Conservation (phyloP, 2,888 invertebrate species). For the Neoascia interrupta region DNA sequence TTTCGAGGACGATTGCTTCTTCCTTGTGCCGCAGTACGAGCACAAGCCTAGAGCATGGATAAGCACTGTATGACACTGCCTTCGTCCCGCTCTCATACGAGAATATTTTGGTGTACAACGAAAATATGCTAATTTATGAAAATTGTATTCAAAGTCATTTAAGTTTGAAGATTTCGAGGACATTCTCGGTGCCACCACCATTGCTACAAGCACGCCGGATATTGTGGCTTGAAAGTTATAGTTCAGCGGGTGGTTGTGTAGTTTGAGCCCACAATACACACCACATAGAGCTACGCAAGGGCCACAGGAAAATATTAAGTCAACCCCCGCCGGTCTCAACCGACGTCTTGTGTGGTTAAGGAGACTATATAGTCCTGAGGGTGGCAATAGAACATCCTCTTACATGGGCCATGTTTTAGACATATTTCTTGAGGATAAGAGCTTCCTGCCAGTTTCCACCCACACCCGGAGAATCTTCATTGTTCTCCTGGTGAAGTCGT, state of each 20-base stretch:
- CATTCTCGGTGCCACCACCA: conserved; percentile 20
- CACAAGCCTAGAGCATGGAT: not conserved
- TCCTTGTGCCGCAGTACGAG: not conserved
- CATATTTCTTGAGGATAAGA: conserved; percentile 24
- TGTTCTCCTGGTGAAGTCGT: conserved; percentile 24
- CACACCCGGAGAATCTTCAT: conserved; percentile 12
- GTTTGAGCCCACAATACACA: too few relatives aligned
- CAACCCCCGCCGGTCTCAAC: conserved; percentile 17
- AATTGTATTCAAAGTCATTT: conserved; percentile 67
- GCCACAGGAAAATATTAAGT: conserved; percentile 14
- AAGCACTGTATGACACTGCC: conserved; percentile 1
- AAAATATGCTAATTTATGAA: conserved; percentile 61
- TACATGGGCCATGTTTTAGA: conserved; percentile 21
- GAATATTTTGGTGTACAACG: conserved; percentile 2
- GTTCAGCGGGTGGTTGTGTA: too few relatives aligned
- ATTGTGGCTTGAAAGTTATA: conserved; percentile 36
- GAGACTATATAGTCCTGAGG: too few relatives aligned
- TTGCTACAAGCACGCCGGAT: conserved; percentile 12
- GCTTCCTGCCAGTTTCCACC: conserved; percentile 15
- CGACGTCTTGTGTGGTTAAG: too few relatives aligned
- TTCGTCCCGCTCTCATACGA: not conserved
- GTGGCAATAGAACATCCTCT: conserved; percentile 1
- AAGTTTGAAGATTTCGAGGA: conserved; percentile 46
- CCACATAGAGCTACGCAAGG: too few relatives aligned
- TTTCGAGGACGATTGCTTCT: conserved; percentile 4